phyloP scores from a whole-genome alignment of 2,113 vertebrate species.

The Brachypodius melanocephalos region DNA sequence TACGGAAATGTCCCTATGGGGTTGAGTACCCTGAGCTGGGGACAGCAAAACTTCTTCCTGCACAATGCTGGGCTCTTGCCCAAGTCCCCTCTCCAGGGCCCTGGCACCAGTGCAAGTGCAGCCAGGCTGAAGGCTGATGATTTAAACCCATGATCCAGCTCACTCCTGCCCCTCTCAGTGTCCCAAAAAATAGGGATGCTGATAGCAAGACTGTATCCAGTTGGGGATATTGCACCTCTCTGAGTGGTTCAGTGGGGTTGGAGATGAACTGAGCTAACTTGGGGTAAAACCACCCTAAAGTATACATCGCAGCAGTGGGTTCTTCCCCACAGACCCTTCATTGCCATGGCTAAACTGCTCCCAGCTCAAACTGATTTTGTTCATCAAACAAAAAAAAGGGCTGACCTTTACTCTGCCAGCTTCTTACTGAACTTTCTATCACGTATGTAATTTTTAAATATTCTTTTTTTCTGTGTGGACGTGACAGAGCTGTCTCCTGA shows the following conservation, averaged over 20 bases:
- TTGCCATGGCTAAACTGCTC: neutral
- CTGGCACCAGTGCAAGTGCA: neutral
- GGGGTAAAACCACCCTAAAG: neutral
- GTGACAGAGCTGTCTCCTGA: neutral
- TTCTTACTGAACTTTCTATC: neutral
- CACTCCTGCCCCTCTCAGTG: neutral
- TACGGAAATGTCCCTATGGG: neutral
- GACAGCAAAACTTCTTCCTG: neutral
- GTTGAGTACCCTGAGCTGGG: neutral
- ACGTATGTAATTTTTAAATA: rapidly evolving
- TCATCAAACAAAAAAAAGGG: neutral
- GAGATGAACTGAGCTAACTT: neutral
- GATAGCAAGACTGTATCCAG: neutral
- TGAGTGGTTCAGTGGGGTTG: rapidly evolving
- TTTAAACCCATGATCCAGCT: neutral
- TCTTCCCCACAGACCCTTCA: neutral
- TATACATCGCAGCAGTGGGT: rapidly evolving
- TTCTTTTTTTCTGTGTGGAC: neutral
- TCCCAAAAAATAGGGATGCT: neutral
- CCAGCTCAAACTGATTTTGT: rapidly evolving
- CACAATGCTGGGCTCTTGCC: neutral
- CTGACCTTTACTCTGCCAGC: neutral
- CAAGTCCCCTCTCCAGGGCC: neutral
- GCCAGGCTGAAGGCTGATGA: neutral
- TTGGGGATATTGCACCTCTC: neutral